These are phyloP conservation scores for Entosphenus tridentatus DNA, from an alignment of 2,113 vertebrate species.

Conservation along the genomic window DNA sequence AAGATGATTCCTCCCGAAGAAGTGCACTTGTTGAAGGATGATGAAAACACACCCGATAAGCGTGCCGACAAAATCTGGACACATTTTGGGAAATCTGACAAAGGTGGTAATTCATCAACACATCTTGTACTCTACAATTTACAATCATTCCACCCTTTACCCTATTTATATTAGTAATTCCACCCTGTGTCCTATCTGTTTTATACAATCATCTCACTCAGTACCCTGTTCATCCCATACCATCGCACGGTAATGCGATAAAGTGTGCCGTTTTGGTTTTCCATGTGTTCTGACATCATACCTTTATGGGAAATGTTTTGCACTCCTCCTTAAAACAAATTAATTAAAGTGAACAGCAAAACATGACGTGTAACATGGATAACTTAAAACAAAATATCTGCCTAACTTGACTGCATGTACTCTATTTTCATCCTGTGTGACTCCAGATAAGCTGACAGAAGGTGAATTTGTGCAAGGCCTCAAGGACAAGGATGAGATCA, in stretches of 20 bases:
- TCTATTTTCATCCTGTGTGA: neutral
- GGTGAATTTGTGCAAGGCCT: constrained; percentile 43
- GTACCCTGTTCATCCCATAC: no score
- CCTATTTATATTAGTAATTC: no score
- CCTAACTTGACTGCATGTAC: neutral
- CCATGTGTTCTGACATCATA: neutral
- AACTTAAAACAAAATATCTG: neutral
- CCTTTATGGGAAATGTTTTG: neutral
- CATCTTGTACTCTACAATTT: neutral
- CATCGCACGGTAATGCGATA: no score
- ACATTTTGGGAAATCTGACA: constrained; percentile 14
- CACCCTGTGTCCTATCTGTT: no score
- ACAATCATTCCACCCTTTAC: no score
- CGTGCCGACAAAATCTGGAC: constrained; percentile 16
- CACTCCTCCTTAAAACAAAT: neutral
- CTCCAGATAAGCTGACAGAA: constrained; percentile 33
- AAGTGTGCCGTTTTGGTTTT: neutral
- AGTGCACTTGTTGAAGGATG: constrained; percentile 11
- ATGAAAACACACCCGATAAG: constrained; percentile 18
- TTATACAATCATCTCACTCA: no score
- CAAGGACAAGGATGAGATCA: constrained; percentile 35
- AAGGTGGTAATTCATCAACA: constrained; percentile 10
- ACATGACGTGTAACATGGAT: neutral
- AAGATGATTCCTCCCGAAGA: constrained; percentile 17
- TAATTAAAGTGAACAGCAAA: neutral